A percentile compares a stretch with the other conserved stretches of the same genome.
Evolutionary conservation across 2,888 invertebrate species (phyloP).

Genomic region (Mantis religiosa): DNA sequence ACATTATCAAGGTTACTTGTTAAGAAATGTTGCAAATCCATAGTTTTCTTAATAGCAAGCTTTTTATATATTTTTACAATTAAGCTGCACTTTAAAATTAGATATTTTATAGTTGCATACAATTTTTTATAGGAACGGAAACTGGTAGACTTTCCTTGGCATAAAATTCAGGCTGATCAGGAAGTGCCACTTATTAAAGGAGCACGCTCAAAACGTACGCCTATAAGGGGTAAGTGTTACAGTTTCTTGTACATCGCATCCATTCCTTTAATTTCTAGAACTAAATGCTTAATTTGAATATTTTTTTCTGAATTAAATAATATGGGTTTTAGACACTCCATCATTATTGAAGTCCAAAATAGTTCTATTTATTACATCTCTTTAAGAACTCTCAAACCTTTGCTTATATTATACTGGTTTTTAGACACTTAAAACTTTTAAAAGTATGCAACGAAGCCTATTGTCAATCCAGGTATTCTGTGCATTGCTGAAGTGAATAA

Average conservation of each 20-base stretch:
- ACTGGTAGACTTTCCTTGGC: constrained; percentile 72
- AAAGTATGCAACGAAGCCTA: not conserved
- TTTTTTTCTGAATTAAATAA: not conserved
- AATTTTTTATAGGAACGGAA: constrained; percentile 49
- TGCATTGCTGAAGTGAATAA: not conserved
- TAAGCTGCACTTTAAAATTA: not conserved
- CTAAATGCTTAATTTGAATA: not conserved
- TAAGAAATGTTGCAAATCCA: no score
- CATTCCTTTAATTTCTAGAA: not conserved
- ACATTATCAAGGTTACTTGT: no score
- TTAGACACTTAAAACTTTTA: not conserved
- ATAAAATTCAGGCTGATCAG: constrained; percentile 57
- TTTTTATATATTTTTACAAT: not conserved
- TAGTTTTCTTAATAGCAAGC: no score
- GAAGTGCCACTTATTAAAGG: constrained; percentile 52
- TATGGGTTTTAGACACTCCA: not conserved
- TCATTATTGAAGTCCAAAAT: not conserved
- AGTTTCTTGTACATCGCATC: not conserved
- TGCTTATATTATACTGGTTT: not conserved
- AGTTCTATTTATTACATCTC: no score
- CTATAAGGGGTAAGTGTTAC: constrained; percentile 64
- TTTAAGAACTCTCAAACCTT: not conserved
- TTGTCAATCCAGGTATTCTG: not conserved
- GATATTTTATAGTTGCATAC: not conserved
- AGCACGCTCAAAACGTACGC: constrained; percentile 71